Conservation (phyloP, 1,140 invertebrate species). For the Drosophila pruinosa region DNA sequence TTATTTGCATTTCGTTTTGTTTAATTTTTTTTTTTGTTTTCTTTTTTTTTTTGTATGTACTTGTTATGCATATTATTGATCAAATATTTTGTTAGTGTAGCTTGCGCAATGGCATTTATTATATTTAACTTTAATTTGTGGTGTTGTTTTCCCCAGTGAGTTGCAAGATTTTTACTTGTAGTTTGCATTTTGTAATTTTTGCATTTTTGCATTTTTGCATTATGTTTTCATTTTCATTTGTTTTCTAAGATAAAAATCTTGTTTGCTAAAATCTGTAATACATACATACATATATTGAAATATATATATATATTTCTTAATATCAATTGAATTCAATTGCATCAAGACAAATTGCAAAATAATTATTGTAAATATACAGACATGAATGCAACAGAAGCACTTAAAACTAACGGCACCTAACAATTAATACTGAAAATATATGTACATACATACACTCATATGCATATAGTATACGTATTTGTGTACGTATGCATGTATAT, state of each 20-base stretch:
- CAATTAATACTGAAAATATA: slow-evolving; percentile 72
- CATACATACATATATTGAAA: slow-evolving; percentile 13
- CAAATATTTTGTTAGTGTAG: slow-evolving; percentile 62
- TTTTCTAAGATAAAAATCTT: slow-evolving; percentile 69
- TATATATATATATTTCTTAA: slow-evolving; percentile 2
- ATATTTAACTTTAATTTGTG: slow-evolving; percentile 75
- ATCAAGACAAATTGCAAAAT: slow-evolving; percentile 47
- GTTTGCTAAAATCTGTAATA: slow-evolving; percentile 56
- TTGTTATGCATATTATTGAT: slow-evolving; percentile 45
- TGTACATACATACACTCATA: slow-evolving; percentile 18
- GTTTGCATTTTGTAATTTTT: slow-evolving; percentile 52
- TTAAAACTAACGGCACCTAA: slow-evolving; percentile 70
- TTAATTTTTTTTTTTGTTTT: slow-evolving; percentile 19
- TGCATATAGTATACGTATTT: slow-evolving; percentile 27
- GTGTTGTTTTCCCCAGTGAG: slow-evolving; percentile 82
- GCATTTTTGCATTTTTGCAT: slow-evolving; percentile 5
- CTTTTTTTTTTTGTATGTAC: slow-evolving; percentile 19
- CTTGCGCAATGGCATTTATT: slow-evolving; percentile 38
- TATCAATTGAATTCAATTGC: slow-evolving; percentile 6
- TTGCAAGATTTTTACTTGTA: slow-evolving; percentile 59
- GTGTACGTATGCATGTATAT: slow-evolving; percentile 6
- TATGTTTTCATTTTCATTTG: slow-evolving; percentile 33
- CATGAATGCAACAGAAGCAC: slow-evolving; percentile 66
- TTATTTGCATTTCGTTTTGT: slow-evolving; percentile 30
- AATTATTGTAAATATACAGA: slow-evolving; percentile 47